These are phyloP conservation scores for Phyllotis vaccarum DNA, from an alignment of 2,797 vertebrate genomes.

Conservation along the genomic window DNA sequence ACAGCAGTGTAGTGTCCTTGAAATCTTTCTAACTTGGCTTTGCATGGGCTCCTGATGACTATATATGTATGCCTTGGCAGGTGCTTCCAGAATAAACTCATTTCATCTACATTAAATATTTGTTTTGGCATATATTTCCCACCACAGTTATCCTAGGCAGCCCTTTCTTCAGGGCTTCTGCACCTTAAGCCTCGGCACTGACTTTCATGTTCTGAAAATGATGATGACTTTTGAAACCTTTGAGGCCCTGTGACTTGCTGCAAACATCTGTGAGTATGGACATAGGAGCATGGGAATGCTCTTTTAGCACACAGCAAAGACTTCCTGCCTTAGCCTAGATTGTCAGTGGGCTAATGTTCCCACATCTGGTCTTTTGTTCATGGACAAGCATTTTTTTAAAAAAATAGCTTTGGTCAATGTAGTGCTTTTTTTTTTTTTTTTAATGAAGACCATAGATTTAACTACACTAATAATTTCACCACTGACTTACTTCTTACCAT, in stretches of 20 bases:
- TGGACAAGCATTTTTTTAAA: not conserved
- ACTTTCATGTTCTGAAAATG: not conserved
- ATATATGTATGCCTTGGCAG: not conserved
- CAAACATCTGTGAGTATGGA: not conserved
- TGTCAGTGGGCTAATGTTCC: not conserved
- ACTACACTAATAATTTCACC: not conserved
- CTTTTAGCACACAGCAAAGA: too few species aligned
- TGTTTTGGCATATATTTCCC: not conserved
- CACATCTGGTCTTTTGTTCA: not conserved
- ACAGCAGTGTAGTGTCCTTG: not conserved
- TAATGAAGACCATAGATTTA: not conserved
- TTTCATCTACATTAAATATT: slow-evolving; percentile 8
- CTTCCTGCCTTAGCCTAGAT: not conserved
- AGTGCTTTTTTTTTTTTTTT: not conserved
- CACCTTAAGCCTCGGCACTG: not conserved
- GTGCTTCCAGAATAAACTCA: not conserved
- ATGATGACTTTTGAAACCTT: not conserved
- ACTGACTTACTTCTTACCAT: not conserved
- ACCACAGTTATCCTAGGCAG: not conserved
- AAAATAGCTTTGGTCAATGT: not conserved
- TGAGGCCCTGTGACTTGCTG: not conserved
- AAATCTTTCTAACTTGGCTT: not conserved
- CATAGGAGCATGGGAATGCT: not conserved
- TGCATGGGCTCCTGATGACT: not conserved
- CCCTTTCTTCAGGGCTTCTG: not conserved